Conservation (phyloP, 2,888 invertebrate species). For the Calliopum simillimum region DNA sequence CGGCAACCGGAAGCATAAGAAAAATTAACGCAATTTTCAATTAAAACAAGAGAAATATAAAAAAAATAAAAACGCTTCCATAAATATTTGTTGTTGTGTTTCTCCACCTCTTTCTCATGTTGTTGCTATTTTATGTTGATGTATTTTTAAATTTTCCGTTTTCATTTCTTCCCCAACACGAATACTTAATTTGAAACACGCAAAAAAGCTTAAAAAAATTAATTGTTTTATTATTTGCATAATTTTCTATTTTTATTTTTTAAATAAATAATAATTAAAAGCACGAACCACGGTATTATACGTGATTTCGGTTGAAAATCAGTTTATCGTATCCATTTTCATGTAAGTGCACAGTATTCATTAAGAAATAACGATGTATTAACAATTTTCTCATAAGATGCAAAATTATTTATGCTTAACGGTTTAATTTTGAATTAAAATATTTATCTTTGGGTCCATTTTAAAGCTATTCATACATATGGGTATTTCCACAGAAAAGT, state of each 20-base stretch:
- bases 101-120: neutral
- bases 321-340: neutral
- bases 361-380: neutral
- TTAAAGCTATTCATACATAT: too few relatives aligned
- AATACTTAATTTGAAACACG: conserved; percentile 16
- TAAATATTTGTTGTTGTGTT: conserved; percentile 15
- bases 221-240: conserved; percentile 12
- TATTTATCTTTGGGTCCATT: too few relatives aligned
- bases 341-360: neutral
- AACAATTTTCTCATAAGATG: too few relatives aligned
- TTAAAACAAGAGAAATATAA: conserved; percentile 23
- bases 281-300: neutral
- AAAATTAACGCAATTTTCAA: conserved; percentile 25
- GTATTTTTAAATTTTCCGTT: neutral
- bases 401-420: too few relatives aligned
- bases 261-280: conserved; percentile 6
- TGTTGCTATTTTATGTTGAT: neutral
- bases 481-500: too few relatives aligned
- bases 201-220: conserved; percentile 17
- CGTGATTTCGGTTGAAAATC: neutral
- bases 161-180: neutral
- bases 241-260: too few relatives aligned
- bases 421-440: too few relatives aligned
- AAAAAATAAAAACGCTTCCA: conserved; percentile 15
- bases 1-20: neutral